These are phyloP conservation scores for Nothobranchius kuhntae DNA, from an alignment of 2,113 vertebrate species.

Conservation along the genomic window DNA sequence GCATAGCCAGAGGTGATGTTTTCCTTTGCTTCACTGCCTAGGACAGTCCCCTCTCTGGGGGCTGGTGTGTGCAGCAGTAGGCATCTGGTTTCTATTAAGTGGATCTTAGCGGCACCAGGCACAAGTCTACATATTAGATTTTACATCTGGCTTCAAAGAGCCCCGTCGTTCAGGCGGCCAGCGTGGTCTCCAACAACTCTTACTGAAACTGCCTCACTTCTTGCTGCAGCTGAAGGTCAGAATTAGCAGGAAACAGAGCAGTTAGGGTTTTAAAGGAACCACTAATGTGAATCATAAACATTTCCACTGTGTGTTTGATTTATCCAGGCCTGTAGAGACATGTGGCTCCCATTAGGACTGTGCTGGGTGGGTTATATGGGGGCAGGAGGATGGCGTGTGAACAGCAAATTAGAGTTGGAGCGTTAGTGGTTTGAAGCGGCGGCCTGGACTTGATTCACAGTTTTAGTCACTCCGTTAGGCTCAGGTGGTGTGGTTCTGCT, in stretches of 20 bases:
- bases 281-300: slow-evolving; percentile 51
- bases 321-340: slow-evolving; percentile 48
- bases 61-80: slow-evolving; percentile 42
- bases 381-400: slow-evolving; percentile 67
- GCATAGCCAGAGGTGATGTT: background rate
- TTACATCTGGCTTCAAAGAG: slow-evolving; percentile 64
- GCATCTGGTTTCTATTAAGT: slow-evolving; percentile 55
- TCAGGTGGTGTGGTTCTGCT: slow-evolving; percentile 19
- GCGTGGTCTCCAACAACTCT: slow-evolving; percentile 21
- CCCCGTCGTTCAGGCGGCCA: slow-evolving; percentile 19
- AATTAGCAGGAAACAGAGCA: slow-evolving; percentile 22
- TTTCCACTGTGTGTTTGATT: slow-evolving; percentile 52
- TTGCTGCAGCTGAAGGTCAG: slow-evolving; percentile 43
- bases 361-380: slow-evolving; percentile 62
- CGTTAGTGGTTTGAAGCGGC: slow-evolving; percentile 51
- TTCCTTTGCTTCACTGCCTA: background rate
- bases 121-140: slow-evolving; percentile 39
- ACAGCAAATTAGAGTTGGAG: slow-evolving; percentile 54
- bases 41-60: slow-evolving; percentile 15
- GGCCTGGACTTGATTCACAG: slow-evolving; percentile 48
- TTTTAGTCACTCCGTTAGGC: slow-evolving; percentile 58
- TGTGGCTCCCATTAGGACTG: slow-evolving; percentile 66
- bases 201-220: slow-evolving; percentile 25
- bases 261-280: slow-evolving; percentile 42
- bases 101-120: slow-evolving; percentile 34